Conservation (phyloP, 2,797 vertebrate genomes). For the Megalops cyprinoides region DNA sequence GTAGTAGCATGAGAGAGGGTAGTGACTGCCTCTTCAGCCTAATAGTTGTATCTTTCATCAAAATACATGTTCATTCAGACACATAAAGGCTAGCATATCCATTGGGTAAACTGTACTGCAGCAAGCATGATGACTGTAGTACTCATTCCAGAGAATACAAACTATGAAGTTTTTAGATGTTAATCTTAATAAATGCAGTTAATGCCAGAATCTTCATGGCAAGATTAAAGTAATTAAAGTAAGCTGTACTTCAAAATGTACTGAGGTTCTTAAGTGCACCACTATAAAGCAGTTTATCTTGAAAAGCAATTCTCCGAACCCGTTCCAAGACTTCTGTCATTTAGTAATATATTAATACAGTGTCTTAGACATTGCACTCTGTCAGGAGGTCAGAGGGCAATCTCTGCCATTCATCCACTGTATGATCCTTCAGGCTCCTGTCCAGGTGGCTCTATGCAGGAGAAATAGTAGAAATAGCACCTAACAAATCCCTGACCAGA, state of each 20-base stretch:
- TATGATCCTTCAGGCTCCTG: background rate
- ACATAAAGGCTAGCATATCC: too few species aligned
- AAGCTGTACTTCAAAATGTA: conserved; percentile 75
- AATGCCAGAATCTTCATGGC: conserved; percentile 62
- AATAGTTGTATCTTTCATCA: too few species aligned
- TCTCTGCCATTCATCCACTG: conserved; percentile 26
- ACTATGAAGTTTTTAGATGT: too few species aligned
- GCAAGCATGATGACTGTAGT: too few species aligned
- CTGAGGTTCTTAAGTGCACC: conserved; percentile 73
- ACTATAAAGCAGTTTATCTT: conserved; percentile 94
- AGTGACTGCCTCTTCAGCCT: too few species aligned
- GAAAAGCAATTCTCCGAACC: conserved; percentile 77
- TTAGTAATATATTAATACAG: conserved; percentile 88
- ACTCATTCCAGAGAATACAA: too few species aligned
- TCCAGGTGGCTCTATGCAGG: background rate
- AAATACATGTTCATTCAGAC: too few species aligned
- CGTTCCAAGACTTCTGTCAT: conserved; percentile 78
- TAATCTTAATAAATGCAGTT: background rate
- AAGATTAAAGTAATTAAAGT: conserved; percentile 76
- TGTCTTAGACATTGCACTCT: conserved; percentile 79
- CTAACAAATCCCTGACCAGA: too few species aligned
- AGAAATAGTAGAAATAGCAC: conserved; percentile 2
- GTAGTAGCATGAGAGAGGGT: too few species aligned
- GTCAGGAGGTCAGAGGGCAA: conserved; percentile 75
- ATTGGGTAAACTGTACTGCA: too few species aligned